Evolutionary conservation across 2,888 invertebrate genomes (phyloP).

Genomic region (Acanthosoma haemorrhoidale): DNA sequence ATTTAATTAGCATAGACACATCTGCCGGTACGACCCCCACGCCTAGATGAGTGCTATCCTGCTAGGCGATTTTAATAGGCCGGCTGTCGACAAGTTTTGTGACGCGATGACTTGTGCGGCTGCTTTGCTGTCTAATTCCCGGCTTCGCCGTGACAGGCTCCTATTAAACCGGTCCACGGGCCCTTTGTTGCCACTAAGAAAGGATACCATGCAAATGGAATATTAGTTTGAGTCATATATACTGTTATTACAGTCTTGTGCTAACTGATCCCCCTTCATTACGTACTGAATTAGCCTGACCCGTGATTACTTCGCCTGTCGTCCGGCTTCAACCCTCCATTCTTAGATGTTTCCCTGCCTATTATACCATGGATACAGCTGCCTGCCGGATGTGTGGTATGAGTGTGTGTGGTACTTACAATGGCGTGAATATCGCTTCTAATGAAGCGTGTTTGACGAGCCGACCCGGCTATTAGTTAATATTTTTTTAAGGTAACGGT

Average conservation of each 20-base stretch:
- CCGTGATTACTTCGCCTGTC: neutral
- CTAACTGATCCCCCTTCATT: neutral
- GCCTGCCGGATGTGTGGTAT: neutral
- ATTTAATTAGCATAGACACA: neutral
- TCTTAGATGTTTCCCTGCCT: neutral
- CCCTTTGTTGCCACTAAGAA: neutral
- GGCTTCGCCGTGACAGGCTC: neutral
- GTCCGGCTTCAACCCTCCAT: neutral
- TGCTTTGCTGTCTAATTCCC: neutral
- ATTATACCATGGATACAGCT: neutral
- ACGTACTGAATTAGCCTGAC: neutral
- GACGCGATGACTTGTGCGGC: no score
- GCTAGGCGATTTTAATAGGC: neutral
- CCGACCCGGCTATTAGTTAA: no score
- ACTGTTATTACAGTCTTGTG: neutral
- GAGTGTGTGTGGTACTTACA: neutral
- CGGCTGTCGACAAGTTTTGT: no score
- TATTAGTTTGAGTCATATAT: neutral
- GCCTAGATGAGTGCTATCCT: neutral
- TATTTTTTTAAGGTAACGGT: no score
- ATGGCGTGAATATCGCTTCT: neutral
- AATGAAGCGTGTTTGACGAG: neutral
- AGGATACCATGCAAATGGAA: neutral
- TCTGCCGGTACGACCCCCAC: neutral
- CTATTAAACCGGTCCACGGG: neutral